Evolutionary conservation across 2,113 vertebrate genomes (phyloP), one percentile per base, ranked within the genome.

Genomic region (Poeciliopsis prolifica): DNA sequence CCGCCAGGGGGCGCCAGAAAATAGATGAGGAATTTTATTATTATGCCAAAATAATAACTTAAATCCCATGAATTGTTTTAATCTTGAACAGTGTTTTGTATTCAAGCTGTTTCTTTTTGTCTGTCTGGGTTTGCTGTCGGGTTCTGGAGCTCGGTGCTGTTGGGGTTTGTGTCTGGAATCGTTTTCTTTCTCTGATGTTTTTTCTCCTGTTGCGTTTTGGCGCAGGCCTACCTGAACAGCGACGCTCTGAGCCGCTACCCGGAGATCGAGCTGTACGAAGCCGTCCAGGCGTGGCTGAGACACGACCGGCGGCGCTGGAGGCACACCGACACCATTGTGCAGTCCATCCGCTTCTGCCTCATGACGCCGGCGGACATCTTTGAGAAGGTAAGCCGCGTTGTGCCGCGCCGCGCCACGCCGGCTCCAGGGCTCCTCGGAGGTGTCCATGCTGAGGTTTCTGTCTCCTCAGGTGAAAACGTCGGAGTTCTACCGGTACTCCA

Each of bases 301-400:
- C 98, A 99, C 82, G 98, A 99, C 95, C 96, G 98, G 89, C 96
- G 98, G 83, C 97, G 98, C 85, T 99, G 98, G 98, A 95, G 98
- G 86, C 97, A 99, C 94, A 98, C 98, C 19, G 97, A 99, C 94
- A 94, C 96, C 91, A 96, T 99, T 81, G 96, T 99, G 92, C 97
- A 98, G 94, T 98, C 98, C 86, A 94, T 99, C 92, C 97, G 98
- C 92, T 99, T 99, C 95, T 98, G 97, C 91, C 96, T 99, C 95
- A 99, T 99, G 98, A 97, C 97, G 58, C 97, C 98, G 17, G 95
- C 97, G 89, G 96, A 96, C 94, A 96, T 99, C 93, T 98, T 98
- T 37, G 98, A 99, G 94, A 99, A 99, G 96, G 97, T 97, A 91
- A 60, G 89, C 28, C 28, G 1, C 28, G 1, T 1, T 1, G 28